phyloP scores from a whole-genome alignment of 2,888 invertebrate species.

The Harpagoxenus sublaevis region DNA sequence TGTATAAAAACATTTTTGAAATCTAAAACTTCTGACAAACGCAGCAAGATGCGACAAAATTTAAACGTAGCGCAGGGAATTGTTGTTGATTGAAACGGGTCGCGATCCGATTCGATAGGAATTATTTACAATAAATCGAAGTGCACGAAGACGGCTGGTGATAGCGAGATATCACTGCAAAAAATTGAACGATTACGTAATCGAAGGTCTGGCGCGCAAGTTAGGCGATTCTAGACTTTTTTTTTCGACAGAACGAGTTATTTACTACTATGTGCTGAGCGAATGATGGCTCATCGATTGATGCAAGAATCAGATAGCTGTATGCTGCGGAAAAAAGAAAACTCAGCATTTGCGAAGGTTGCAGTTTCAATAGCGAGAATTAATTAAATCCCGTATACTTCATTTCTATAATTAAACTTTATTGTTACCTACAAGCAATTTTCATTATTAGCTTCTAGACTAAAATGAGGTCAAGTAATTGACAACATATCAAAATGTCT shows the following conservation, averaged over 20 bases:
- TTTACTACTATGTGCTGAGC: slow-evolving; percentile 5
- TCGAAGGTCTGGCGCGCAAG: slow-evolving; percentile 19
- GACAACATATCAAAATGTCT: neutral
- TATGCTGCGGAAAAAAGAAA: neutral
- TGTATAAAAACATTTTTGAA: neutral
- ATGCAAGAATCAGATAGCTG: neutral
- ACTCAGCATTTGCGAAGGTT: neutral
- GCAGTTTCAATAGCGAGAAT: slow-evolving; percentile 19
- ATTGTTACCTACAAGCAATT: neutral
- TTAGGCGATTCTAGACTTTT: neutral
- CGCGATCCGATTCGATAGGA: slow-evolving; percentile 16
- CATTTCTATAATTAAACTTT: neutral
- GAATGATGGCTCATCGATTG: slow-evolving; percentile 12
- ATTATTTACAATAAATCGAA: slow-evolving; percentile 22
- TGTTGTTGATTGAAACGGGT: neutral
- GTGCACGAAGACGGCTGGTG: slow-evolving; percentile 1
- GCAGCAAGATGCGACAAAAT: neutral
- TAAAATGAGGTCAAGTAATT: neutral
- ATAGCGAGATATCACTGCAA: slow-evolving; percentile 39
- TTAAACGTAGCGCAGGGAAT: neutral
- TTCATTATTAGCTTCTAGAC: neutral
- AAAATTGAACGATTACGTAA: slow-evolving; percentile 47
- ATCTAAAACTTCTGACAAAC: neutral
- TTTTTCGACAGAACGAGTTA: slow-evolving; percentile 36
- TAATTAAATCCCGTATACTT: neutral